Evolutionary conservation across 2,888 invertebrate genomes (phyloP).

Genomic region (Drosophila robusta): DNA sequence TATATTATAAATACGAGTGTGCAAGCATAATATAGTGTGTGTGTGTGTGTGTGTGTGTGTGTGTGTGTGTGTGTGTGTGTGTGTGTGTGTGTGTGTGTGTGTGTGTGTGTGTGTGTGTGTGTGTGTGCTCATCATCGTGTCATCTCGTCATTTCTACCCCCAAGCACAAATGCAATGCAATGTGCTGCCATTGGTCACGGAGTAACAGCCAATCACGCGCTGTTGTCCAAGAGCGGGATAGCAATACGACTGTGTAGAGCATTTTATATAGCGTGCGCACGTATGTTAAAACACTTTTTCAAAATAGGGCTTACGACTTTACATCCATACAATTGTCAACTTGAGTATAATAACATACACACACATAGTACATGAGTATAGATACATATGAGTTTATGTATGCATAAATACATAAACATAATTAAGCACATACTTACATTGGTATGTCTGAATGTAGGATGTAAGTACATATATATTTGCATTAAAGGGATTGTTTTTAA

Average conservation of each 20-base stretch:
- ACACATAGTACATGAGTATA: background rate
- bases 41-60: background rate
- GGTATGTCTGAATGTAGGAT: background rate
- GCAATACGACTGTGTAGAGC: constrained; percentile 9
- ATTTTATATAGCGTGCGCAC: constrained; percentile 9
- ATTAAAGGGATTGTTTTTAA: constrained; percentile 1
- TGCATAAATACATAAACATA: background rate
- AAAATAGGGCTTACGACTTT: constrained; percentile 1
- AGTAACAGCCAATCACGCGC: constrained; percentile 44
- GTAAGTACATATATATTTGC: background rate
- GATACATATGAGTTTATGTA: constrained; percentile 3
- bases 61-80: background rate
- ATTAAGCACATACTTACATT: constrained; percentile 1
- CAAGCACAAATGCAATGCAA: constrained; percentile 9
- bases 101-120: background rate
- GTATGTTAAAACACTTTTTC: constrained; percentile 3
- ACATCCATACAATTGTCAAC: constrained; percentile 3
- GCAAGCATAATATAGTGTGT: background rate
- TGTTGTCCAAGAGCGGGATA: constrained; percentile 28
- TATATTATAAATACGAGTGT: constrained; percentile 2
- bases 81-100: background rate
- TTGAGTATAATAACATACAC: background rate
- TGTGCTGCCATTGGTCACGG: constrained; percentile 44
- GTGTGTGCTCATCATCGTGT: background rate
- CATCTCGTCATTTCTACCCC: constrained; percentile 32